Evolutionary conservation across 2,113 vertebrate genomes (phyloP).

Genomic region (Amphiprion ocellaris): DNA sequence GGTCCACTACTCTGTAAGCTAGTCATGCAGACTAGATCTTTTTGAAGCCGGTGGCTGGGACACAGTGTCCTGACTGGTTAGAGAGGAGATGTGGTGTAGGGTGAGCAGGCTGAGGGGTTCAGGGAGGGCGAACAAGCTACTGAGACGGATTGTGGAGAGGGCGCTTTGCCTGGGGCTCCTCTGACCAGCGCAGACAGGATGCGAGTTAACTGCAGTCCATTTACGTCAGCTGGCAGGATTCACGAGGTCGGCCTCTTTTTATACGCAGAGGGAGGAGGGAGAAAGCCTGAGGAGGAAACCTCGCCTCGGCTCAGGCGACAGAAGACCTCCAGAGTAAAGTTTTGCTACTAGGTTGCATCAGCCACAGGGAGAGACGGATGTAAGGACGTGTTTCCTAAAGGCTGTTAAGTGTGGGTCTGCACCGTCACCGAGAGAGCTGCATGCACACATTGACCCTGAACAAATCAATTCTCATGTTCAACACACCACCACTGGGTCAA

Average conservation of each 20-base stretch:
- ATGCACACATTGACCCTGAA: conserved; percentile 20
- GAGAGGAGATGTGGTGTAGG: conserved; percentile 19
- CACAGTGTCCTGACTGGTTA: conserved; percentile 19
- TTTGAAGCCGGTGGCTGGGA: conserved; percentile 37
- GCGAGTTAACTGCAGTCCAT: conserved; percentile 73
- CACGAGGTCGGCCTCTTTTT: conserved; percentile 67
- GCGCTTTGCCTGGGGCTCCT: conserved; percentile 55
- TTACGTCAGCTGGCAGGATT: conserved; percentile 72
- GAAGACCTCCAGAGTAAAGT: conserved; percentile 59
- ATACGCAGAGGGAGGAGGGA: conserved; percentile 36
- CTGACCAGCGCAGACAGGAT: conserved; percentile 76
- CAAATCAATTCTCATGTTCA: conserved; percentile 50
- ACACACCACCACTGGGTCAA: conserved; percentile 34
- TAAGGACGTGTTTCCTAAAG: conserved; percentile 45
- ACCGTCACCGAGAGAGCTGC: conserved; percentile 17
- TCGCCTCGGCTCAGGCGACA: conserved; percentile 64
- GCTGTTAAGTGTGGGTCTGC: conserved; percentile 34
- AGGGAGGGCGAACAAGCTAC: conserved; percentile 21
- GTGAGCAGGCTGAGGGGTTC: conserved; percentile 26
- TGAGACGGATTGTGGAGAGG: conserved; percentile 23
- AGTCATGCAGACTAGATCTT: conserved; percentile 24
- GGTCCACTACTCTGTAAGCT: conserved; percentile 15
- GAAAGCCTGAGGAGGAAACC: conserved; percentile 70
- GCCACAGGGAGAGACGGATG: conserved; percentile 48
- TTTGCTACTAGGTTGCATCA: conserved; percentile 79